Conservation (phyloP, 2,113 vertebrate genomes). For the Callipepla squamata region DNA sequence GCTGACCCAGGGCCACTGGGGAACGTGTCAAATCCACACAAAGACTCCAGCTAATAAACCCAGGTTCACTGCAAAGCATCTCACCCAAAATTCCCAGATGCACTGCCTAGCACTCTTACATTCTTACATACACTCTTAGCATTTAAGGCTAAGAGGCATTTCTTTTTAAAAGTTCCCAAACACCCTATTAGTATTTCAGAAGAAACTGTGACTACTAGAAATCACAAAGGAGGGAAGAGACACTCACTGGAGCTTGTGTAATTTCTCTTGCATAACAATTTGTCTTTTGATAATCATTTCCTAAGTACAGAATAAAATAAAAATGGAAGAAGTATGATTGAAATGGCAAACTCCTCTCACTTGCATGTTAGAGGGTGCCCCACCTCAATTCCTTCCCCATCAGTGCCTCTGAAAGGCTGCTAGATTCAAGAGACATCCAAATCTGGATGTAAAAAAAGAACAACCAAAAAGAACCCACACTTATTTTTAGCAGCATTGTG, state of each 20-base stretch:
- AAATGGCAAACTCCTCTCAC: neutral
- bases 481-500: neutral
- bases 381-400: neutral
- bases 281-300: neutral
- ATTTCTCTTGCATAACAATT: neutral
- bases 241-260: neutral
- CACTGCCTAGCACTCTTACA: accelerated
- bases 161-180: neutral
- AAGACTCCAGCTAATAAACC: accelerated
- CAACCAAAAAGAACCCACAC: accelerated
- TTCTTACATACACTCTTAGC: too few relatives aligned
- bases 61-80: neutral
- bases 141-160: neutral
- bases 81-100: accelerated
- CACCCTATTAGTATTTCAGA: neutral
- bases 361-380: neutral
- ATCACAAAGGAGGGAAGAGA: neutral
- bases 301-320: neutral
- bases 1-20: neutral
- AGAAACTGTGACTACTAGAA: neutral
- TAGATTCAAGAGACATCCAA: neutral
- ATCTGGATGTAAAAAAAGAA: neutral
- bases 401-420: neutral
- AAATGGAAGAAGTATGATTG: neutral
- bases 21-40: accelerated